phyloP scores from a whole-genome alignment of 2,888 invertebrate genomes.

The Brachyptera putata region DNA sequence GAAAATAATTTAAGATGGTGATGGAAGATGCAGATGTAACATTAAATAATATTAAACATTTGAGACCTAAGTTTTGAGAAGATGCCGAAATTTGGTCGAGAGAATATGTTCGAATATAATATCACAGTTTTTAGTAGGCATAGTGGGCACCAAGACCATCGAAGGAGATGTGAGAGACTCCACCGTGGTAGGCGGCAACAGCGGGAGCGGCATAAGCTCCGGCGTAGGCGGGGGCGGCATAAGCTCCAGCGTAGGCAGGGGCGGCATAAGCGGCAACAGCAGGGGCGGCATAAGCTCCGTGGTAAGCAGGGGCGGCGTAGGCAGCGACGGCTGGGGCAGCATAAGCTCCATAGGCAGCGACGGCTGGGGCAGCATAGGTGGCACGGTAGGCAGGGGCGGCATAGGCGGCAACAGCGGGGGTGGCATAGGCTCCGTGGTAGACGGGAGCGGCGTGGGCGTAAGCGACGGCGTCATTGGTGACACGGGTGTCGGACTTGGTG shows the following conservation, averaged over 20 bases:
- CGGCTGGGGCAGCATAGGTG: conserved; percentile 50
- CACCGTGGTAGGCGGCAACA: conserved; percentile 26
- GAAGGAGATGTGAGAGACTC: conserved; percentile 32
- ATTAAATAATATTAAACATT: no score
- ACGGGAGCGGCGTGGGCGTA: conserved; percentile 42
- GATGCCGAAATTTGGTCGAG: no score
- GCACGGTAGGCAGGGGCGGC: conserved; percentile 46
- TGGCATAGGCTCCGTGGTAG: conserved; percentile 39
- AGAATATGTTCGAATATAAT: no score
- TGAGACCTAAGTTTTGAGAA: no score
- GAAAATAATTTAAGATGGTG: not conserved
- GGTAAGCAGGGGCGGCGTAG: conserved; percentile 41
- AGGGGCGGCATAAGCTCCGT: conserved; percentile 44
- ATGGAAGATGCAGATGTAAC: not conserved
- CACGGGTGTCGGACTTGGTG: conserved; percentile 55
- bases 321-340: conserved; percentile 43
- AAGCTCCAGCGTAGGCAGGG: conserved; percentile 33
- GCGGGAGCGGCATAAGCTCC: conserved; percentile 34
- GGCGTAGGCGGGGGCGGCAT: conserved; percentile 32
- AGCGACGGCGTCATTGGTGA: conserved; percentile 52
- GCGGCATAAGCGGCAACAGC: conserved; percentile 37
- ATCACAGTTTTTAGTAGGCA: conserved; percentile 30
- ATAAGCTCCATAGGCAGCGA: conserved; percentile 49
- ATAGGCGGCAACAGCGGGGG: conserved; percentile 35
- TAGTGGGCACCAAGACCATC: conserved; percentile 33